A percentile compares a stretch with the other conserved stretches of the same genome.
These are phyloP conservation scores for Ceratothoa steindachneri DNA, from an alignment of 2,888 invertebrate genomes.

Conservation along the genomic window DNA sequence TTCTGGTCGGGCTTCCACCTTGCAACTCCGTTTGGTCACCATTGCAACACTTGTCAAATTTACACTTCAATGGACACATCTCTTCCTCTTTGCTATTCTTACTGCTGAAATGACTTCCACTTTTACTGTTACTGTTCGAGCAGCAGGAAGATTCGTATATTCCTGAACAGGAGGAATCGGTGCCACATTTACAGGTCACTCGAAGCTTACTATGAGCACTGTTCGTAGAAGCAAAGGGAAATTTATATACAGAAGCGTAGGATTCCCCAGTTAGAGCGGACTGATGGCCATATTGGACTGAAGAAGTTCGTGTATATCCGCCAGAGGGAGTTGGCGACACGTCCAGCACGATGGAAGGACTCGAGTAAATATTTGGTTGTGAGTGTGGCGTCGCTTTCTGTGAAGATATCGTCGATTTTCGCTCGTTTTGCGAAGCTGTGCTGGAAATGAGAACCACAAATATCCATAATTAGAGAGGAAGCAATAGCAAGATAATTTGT, in stretches of 20 bases:
- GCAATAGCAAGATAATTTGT: too few species aligned
- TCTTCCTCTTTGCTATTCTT: constrained; percentile 4
- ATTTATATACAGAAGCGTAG: constrained; percentile 23
- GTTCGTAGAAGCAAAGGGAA: neutral
- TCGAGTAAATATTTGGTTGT: neutral
- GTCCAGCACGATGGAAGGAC: neutral
- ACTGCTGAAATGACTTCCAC: neutral
- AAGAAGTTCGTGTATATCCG: neutral
- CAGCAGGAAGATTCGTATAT: constrained; percentile 1
- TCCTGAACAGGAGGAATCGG: constrained; percentile 4
- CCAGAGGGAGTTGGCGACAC: neutral
- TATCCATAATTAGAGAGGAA: too few species aligned
- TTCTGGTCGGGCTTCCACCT: too few species aligned
- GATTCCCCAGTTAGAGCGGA: constrained; percentile 39
- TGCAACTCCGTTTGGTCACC: neutral
- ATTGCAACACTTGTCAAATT: neutral
- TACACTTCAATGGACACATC: neutral
- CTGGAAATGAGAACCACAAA: too few species aligned
- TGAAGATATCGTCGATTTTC: neutral
- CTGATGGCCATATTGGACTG: neutral
- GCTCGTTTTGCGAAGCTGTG: neutral
- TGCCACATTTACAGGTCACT: neutral
- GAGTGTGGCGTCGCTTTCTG: neutral
- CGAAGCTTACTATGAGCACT: neutral
- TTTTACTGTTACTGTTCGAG: constrained; percentile 3